Percentiles rank a stretch among this genome's conserved stretches.
Evolutionary conservation across 2,113 vertebrate species (phyloP).

Genomic region (Prochilodus magdalenae): DNA sequence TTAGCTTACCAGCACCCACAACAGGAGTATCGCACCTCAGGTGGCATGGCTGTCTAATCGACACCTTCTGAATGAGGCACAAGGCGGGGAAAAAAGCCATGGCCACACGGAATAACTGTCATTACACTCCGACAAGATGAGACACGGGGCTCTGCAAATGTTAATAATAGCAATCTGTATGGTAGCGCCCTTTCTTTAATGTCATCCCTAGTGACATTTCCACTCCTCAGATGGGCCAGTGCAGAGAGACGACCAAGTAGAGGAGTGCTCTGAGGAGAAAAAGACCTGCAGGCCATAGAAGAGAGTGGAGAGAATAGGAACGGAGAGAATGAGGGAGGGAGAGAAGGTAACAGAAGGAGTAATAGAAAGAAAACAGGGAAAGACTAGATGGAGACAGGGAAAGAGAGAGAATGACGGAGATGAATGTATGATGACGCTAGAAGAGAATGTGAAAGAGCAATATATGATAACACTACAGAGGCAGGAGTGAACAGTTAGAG

Average conservation of each 20-base stretch:
- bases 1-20: constrained; percentile 7
- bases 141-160: constrained; percentile 45
- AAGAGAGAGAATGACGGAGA: too few species aligned
- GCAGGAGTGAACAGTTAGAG: background rate
- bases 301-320: background rate
- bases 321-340: background rate
- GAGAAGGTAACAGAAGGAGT: background rate
- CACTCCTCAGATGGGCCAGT: constrained; percentile 23
- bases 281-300: background rate
- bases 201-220: constrained; percentile 54
- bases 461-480: too few species aligned
- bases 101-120: constrained; percentile 38
- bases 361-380: background rate
- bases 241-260: constrained; percentile 2
- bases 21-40: constrained; percentile 36
- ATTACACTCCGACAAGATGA: constrained; percentile 41
- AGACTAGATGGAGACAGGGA: too few species aligned
- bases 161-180: constrained; percentile 57
- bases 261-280: background rate
- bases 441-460: background rate
- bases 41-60: constrained; percentile 32
- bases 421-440: too few species aligned
- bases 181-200: constrained; percentile 56
- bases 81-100: constrained; percentile 8
- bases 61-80: constrained; percentile 36